Conservation (phyloP, 2,888 invertebrate genomes). For the Anthoptus insignis region DNA sequence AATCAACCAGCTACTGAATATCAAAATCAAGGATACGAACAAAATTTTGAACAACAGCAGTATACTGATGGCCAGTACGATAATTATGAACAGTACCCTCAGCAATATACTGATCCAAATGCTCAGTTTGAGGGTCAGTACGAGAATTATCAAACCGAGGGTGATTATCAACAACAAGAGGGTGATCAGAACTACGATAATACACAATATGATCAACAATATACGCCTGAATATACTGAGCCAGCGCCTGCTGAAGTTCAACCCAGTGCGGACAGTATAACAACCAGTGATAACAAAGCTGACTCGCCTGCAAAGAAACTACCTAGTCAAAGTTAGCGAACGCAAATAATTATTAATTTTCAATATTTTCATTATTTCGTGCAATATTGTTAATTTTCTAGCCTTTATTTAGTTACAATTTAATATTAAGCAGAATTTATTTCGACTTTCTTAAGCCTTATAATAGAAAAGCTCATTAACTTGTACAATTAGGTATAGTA, state of each 20-base stretch:
- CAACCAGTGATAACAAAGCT: slow-evolving; percentile 52
- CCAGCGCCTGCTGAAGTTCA: slow-evolving; percentile 41
- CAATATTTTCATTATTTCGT: too few relatives aligned
- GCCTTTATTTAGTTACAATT: slow-evolving; percentile 50
- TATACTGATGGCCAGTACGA: slow-evolving; percentile 67
- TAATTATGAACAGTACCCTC: slow-evolving; percentile 68
- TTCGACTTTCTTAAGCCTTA: not conserved
- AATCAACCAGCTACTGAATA: slow-evolving; percentile 53
- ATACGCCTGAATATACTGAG: slow-evolving; percentile 55
- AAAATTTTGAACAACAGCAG: slow-evolving; percentile 64
- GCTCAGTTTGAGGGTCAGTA: slow-evolving; percentile 67
- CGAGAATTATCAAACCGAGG: slow-evolving; percentile 65
- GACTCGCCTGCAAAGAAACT: slow-evolving; percentile 61
- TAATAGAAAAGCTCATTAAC: not conserved
- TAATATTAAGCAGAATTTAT: slow-evolving; percentile 9
- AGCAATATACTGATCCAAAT: slow-evolving; percentile 65
- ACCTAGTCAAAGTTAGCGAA: slow-evolving; percentile 73
- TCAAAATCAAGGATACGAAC: slow-evolving; percentile 59
- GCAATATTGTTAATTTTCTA: slow-evolving; percentile 70
- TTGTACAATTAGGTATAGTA: not conserved
- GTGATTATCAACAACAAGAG: slow-evolving; percentile 62
- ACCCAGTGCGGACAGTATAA: slow-evolving; percentile 38
- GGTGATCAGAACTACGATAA: slow-evolving; percentile 66
- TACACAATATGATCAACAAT: slow-evolving; percentile 60
- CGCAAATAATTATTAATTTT: slow-evolving; percentile 54